Evolutionary conservation across 2,888 invertebrate genomes (phyloP), one percentile per base, ranked within the genome.

Genomic region (Ophioninae sp.): DNA sequence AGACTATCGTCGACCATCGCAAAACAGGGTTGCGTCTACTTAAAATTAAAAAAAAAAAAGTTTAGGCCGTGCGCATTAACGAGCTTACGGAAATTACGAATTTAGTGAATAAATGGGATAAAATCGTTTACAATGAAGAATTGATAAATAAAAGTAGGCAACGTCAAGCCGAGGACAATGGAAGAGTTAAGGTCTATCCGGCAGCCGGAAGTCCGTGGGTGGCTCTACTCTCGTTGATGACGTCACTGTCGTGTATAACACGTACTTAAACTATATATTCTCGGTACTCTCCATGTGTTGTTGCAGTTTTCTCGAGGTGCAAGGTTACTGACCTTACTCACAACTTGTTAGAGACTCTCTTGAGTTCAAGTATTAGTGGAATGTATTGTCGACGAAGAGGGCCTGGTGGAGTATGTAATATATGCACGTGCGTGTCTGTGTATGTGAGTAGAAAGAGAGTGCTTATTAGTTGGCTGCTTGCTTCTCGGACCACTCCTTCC

Each of bases 251-350:
- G 85, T 82, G 44, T 20, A 56, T 41, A 73, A 74, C 63, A 44
- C 23, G 7, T 30, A 23, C 44, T 37, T 20, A 10, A 23, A 71
- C 37, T 37, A 71, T 58, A 58, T n/a, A 10, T n/a, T 39, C 20
- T 5, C 22, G 22, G 30, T 58, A 74, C 68, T 69, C 39, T 23
- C 30, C 30, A 41, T 41, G 58, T 77, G 79, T 81, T 74, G 78
- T 82, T 79, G 84, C 75, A 84, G 81, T 85, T 85, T 85, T 71
- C 81, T 74, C 59, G 80, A 76, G 86, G 81, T 85, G 74, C 86
- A 88, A 89, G 89, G 90, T 90, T 85, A 86, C 69, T 85, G 88
- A 89, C 88, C 89, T 85, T 79, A 79, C 65, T n/a, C 75, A 41
- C 56, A 67, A 83, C 67, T 79, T 61, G 79, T 79, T 72, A 71